Conservation (phyloP, 2,797 vertebrate genomes). For the Sebastes vulpes region DNA sequence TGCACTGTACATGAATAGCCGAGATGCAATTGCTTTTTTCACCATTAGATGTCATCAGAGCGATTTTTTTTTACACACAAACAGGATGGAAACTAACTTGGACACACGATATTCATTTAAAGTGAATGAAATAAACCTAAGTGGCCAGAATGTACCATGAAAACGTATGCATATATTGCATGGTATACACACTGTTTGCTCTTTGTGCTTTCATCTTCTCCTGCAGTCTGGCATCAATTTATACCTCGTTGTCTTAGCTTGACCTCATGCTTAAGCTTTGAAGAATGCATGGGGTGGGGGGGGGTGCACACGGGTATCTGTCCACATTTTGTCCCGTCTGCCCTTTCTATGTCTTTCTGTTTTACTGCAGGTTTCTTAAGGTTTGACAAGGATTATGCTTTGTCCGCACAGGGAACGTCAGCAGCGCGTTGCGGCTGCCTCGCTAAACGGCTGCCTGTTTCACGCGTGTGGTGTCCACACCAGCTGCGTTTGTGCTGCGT, state of each 20-base stretch:
- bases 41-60: neutral
- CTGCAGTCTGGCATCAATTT: constrained; percentile 59
- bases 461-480: too few species aligned
- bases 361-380: neutral
- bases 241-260: constrained; percentile 35
- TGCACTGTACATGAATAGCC: neutral
- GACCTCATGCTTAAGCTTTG: constrained; percentile 49
- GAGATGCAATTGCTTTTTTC: neutral
- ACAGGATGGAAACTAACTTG: neutral
- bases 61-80: neutral
- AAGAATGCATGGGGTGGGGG: constrained; percentile 7
- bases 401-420: rapidly evolving
- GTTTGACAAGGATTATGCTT: neutral
- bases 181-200: neutral
- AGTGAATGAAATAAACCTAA: neutral
- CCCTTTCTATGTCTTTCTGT: neutral
- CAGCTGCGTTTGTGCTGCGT: too few species aligned
- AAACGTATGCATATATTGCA: neutral
- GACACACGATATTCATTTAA: neutral
- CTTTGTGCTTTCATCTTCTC: constrained; percentile 47
- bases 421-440: rapidly evolving
- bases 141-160: neutral
- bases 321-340: constrained; percentile 11
- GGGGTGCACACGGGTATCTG: neutral
- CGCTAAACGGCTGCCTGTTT: too few species aligned